Percentiles rank a stretch among this genome's conserved stretches.
Conservation (phyloP, 2,113 vertebrate species). For the Eretmochelys imbricata region DNA sequence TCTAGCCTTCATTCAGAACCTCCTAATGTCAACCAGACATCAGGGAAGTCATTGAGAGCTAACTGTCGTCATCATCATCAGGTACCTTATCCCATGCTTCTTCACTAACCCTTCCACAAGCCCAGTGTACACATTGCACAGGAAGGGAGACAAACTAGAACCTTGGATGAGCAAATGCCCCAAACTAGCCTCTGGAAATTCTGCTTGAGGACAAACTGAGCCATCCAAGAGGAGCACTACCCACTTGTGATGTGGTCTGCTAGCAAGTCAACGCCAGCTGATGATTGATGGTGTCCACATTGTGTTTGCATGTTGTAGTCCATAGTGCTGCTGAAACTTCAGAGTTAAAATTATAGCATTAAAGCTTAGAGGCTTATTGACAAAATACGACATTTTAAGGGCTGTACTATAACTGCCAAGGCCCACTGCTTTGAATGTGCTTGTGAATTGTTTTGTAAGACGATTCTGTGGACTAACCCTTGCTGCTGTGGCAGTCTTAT, state of each 20-base stretch:
- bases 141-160: background rate
- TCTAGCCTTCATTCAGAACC: background rate
- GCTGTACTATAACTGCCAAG: background rate
- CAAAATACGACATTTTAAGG: background rate
- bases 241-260: background rate
- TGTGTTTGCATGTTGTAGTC: background rate
- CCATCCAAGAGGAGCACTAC: background rate
- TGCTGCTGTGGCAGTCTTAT: background rate
- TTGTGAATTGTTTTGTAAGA: background rate
- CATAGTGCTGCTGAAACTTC: background rate
- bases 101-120: background rate
- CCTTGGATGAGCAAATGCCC: fast-evolving
- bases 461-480: background rate
- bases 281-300: background rate
- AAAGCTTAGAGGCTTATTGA: background rate
- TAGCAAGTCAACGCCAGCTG: background rate
- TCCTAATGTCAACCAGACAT: fast-evolving
- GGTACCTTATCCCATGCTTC: fast-evolving
- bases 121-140: fast-evolving
- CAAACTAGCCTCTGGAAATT: background rate
- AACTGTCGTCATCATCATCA: fast-evolving
- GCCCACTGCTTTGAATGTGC: background rate
- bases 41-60: fast-evolving
- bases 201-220: background rate
- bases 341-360: background rate